Conservation (phyloP, 1,140 invertebrate species). For the Pinna nobilis region DNA sequence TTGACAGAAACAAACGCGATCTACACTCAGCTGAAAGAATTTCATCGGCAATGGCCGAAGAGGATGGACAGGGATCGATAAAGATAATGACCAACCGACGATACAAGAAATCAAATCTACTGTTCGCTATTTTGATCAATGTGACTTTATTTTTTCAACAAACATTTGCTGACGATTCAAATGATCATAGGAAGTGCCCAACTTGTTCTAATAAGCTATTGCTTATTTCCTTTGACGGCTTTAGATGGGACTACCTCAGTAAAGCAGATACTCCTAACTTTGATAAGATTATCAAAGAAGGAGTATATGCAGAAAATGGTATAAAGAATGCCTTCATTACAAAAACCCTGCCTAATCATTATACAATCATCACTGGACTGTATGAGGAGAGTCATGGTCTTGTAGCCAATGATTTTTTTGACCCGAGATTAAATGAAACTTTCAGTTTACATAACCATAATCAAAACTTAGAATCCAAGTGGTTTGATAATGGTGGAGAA, state of each 20-base stretch:
- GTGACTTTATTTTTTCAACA: too few species aligned
- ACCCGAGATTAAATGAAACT: constrained; percentile 75
- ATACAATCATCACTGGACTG: constrained; percentile 85
- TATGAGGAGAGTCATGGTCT: constrained; percentile 86
- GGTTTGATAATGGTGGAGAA: constrained; percentile 64
- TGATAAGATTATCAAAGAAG: constrained; percentile 65
- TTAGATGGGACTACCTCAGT: constrained; percentile 73
- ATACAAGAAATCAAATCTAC: too few species aligned
- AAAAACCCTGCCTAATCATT: constrained; percentile 89
- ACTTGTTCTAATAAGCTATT: constrained; percentile 71
- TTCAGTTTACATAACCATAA: constrained; percentile 75
- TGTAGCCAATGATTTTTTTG: constrained; percentile 82
- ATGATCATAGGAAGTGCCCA: too few species aligned
- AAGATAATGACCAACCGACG: too few species aligned
- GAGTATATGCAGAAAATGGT: constrained; percentile 63
- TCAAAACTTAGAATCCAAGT: constrained; percentile 48
- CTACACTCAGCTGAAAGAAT: too few species aligned
- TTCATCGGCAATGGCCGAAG: too few species aligned
- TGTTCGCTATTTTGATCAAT: too few species aligned
- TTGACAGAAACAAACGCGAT: too few species aligned
- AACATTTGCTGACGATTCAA: too few species aligned
- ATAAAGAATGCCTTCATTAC: constrained; percentile 80
- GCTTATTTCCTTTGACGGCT: constrained; percentile 75
- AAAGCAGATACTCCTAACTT: constrained; percentile 65
- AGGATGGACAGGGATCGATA: too few species aligned